These are phyloP conservation scores for Trypoxylus dichotomus DNA, from an alignment of 1,140 invertebrate species.

Conservation along the genomic window DNA sequence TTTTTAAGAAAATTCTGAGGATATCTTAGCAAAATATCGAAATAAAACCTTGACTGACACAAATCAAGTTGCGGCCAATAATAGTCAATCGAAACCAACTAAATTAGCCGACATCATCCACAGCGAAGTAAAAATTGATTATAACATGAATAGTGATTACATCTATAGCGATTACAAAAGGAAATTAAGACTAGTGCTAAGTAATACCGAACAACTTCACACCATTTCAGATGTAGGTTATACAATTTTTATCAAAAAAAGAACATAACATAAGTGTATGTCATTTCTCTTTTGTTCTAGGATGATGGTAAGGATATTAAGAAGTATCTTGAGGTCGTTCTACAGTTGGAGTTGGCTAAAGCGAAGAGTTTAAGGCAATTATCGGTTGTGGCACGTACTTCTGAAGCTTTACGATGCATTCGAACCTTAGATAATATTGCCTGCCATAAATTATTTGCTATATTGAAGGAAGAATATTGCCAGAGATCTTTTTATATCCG, in stretches of 20 bases:
- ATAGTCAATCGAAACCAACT: slow-evolving; percentile 43
- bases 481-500: slow-evolving; percentile 79
- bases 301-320: slow-evolving; percentile 48
- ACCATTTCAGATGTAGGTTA: slow-evolving; percentile 5
- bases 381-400: slow-evolving; percentile 78
- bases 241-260: neutral
- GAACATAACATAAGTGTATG: neutral
- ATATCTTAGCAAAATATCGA: slow-evolving; percentile 94
- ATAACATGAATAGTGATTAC: slow-evolving; percentile 62
- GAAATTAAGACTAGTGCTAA: slow-evolving; percentile 89
- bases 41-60: slow-evolving; percentile 62
- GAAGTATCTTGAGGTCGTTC: slow-evolving; percentile 70
- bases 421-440: slow-evolving; percentile 72
- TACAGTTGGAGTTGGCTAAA: slow-evolving; percentile 83
- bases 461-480: slow-evolving; percentile 80
- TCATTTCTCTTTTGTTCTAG: slow-evolving; percentile 7
- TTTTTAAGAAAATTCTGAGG: slow-evolving; percentile 82
- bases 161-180: slow-evolving; percentile 87
- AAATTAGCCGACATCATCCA: slow-evolving; percentile 58
- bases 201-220: slow-evolving; percentile 49
- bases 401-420: slow-evolving; percentile 81
- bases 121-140: slow-evolving; percentile 57
- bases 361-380: slow-evolving; percentile 84
- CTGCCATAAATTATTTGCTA: slow-evolving; percentile 74
- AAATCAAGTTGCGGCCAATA: slow-evolving; percentile 50